These are phyloP conservation scores for Coregonus clupeaformis DNA, from an alignment of 2,113 vertebrate genomes.

Conservation along the genomic window DNA sequence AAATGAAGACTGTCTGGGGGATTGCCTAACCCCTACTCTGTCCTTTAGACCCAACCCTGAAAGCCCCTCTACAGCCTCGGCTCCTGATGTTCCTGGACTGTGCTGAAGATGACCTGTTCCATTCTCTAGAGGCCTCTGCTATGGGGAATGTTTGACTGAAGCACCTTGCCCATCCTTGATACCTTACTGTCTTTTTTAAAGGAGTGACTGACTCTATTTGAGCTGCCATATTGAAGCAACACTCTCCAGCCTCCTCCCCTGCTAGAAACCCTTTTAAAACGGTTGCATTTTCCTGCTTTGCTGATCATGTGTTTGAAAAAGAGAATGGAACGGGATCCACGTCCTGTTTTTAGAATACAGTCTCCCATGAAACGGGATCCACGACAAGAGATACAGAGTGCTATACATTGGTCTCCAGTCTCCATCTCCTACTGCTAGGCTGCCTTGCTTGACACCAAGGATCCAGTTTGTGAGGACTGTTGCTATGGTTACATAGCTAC, in stretches of 20 bases:
- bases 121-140: conserved; percentile 43
- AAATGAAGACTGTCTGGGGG: conserved; percentile 74
- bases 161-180: conserved; percentile 22
- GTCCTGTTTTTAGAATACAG: too few relatives aligned
- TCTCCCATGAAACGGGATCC: not conserved
- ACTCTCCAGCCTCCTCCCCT: conserved; percentile 11
- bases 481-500: not conserved
- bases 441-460: conserved; percentile 3
- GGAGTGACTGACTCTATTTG: conserved; percentile 41
- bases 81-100: conserved; percentile 36
- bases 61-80: conserved; percentile 29
- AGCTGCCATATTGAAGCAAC: conserved; percentile 38
- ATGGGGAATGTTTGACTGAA: conserved; percentile 33
- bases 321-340: conserved; percentile 6
- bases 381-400: not conserved
- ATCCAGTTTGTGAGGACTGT: conserved; percentile 13
- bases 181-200: conserved; percentile 54
- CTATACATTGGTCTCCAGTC: not conserved
- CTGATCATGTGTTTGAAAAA: conserved; percentile 29
- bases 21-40: conserved; percentile 9
- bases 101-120: conserved; percentile 23
- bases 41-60: conserved; percentile 27
- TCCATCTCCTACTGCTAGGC: not conserved
- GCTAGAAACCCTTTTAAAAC: conserved; percentile 1
- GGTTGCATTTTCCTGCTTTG: conserved; percentile 9